Evolutionary conservation across 2,888 invertebrate genomes (phyloP), one percentile per base, ranked within the genome.

Genomic region (Drosophila limbata): DNA sequence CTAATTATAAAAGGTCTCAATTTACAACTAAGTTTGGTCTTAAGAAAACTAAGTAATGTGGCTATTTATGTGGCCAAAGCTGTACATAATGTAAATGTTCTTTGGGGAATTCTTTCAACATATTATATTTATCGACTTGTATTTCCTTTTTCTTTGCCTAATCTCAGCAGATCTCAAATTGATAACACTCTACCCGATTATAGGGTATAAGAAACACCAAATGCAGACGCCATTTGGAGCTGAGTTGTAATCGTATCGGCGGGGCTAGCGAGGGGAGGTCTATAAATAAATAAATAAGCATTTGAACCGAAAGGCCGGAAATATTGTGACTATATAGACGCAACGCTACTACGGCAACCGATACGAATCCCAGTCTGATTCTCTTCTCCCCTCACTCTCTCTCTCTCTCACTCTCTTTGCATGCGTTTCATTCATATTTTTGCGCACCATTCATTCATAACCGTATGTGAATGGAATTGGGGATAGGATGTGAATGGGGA

Each of bases 301-400:
- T 47, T 57, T 47, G 50, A 52, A 44, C n/a, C 68, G 69, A 57
- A 69, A 68, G 88, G 71, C 85, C 88, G 85, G 85, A 85, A 88
- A 84, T 88, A 84, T 80, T 84, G 87, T 82, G 87, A 73, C 79
- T 77, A 87, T 78, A 84, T 84, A 67, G 68, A 70, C 68, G 69
- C 62, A 57, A 17, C 17, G 21, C 42, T 13, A 53, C 52, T 28
- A 19, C 47, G 44, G 39, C 47, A 50, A 53, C 25, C 60, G 63
- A 70, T 67, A 62, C 51, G 72, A 72, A 37, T 59, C 28, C 48
- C 47, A 61, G 37, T 33, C n/a, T 51, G 17, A n/a, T 25, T 39
- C 40, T 63, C 25, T 52, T 11, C n/a, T 8, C 64, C 8, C 35
- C 6, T 40, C 42, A 21, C 19, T 35, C 17, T 51, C 31, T 44